A percentile compares a stretch with the other conserved stretches of the same genome.
phyloP scores from a whole-genome alignment of 2,888 invertebrate genomes.

The Scaeva pyrastri region DNA sequence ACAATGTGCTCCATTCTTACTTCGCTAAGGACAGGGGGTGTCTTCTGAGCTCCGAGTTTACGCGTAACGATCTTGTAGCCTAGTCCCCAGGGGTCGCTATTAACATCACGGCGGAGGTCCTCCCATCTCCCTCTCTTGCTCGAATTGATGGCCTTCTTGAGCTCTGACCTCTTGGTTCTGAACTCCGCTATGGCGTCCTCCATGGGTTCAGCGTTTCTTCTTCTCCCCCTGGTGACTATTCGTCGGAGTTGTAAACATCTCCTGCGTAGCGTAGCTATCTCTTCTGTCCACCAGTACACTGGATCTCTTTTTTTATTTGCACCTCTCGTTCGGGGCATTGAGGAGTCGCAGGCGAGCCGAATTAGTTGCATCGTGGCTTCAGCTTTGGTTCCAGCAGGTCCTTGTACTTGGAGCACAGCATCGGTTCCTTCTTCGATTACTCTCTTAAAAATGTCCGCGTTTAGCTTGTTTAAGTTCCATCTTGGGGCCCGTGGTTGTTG shows the following conservation, averaged over 20 bases:
- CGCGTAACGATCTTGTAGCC: not conserved
- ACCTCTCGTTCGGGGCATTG: too few relatives aligned
- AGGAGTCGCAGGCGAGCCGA: not conserved
- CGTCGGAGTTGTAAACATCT: too few relatives aligned
- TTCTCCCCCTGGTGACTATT: too few relatives aligned
- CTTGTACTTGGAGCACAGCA: too few relatives aligned
- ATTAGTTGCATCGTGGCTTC: not conserved
- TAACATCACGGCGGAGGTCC: not conserved
- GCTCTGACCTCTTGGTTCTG: too few relatives aligned
- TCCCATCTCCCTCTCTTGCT: constrained; percentile 18
- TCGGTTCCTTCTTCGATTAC: not conserved
- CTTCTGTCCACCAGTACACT: not conserved
- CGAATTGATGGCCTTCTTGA: too few relatives aligned
- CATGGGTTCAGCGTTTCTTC: too few relatives aligned
- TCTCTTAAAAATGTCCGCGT: not conserved
- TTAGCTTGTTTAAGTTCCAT: not conserved
- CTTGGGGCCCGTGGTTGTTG: not conserved
- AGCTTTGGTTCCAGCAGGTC: not conserved
- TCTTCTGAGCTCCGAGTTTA: not conserved
- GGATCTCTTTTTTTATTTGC: not conserved
- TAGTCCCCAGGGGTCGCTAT: constrained; percentile 17
- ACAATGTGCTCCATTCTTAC: too few relatives aligned
- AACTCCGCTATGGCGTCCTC: too few relatives aligned
- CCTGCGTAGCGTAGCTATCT: not conserved
- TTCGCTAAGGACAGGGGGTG: not conserved